A percentile compares a stretch with the other conserved stretches of the same genome.
Conservation (phyloP, 2,888 invertebrate genomes). For the Phortica okadai region DNA sequence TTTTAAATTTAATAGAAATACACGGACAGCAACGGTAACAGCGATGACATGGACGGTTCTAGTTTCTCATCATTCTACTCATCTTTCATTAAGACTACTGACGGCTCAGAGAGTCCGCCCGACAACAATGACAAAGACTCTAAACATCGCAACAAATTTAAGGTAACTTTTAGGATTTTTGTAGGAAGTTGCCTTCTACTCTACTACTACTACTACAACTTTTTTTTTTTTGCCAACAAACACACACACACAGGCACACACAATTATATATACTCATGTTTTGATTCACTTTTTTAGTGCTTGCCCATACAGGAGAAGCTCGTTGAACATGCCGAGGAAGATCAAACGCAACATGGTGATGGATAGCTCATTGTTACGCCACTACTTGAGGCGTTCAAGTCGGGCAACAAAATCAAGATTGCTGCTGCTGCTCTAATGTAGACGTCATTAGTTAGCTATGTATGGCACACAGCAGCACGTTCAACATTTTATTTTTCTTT, state of each 20-base stretch:
- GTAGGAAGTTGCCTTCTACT: not conserved
- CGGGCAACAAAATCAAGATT: not conserved
- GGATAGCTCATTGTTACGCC: conserved; percentile 46
- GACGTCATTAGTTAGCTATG: too few species aligned
- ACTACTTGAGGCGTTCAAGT: not conserved
- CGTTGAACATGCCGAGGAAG: conserved; percentile 60
- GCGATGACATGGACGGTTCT: conserved; percentile 79
- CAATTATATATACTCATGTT: not conserved
- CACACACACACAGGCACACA: too few species aligned
- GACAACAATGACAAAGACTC: conserved; percentile 69
- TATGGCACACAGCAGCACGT: too few species aligned
- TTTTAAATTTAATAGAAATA: conserved; percentile 55
- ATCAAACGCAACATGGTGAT: conserved; percentile 71
- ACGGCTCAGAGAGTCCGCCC: conserved; percentile 77
- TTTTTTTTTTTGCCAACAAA: not conserved
- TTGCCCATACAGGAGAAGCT: conserved; percentile 34
- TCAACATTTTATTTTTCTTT: too few species aligned
- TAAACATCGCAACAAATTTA: conserved; percentile 63
- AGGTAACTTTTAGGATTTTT: conserved; percentile 48
- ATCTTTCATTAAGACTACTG: conserved; percentile 82
- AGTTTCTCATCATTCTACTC: conserved; percentile 85
- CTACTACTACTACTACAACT: too few species aligned
- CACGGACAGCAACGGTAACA: conserved; percentile 73
- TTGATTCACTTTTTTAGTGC: not conserved
- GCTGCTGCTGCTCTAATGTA: not conserved